These are phyloP conservation scores for Poeciliopsis turneri DNA, from an alignment of 2,797 vertebrate species.

Conservation along the genomic window DNA sequence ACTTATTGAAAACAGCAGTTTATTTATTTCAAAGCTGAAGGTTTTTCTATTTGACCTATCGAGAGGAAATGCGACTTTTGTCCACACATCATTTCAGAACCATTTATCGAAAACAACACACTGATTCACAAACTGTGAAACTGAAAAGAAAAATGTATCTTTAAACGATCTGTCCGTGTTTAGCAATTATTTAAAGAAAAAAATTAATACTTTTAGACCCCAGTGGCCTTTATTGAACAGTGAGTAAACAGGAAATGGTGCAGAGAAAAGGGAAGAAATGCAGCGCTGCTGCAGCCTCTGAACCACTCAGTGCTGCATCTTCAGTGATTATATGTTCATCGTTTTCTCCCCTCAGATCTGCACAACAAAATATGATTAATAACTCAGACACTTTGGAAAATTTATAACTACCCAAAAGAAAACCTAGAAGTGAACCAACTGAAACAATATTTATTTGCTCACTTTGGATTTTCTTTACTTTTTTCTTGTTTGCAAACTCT, in stretches of 20 bases:
- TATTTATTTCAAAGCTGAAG: neutral
- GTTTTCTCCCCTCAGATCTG: neutral
- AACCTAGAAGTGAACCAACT: neutral
- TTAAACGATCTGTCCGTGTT: neutral
- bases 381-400: neutral
- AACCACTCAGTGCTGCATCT: neutral
- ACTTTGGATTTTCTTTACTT: neutral
- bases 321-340: neutral
- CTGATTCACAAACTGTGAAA: neutral
- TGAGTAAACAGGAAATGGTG: too few species aligned
- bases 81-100: neutral
- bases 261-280: too few species aligned
- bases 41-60: neutral
- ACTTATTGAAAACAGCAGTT: neutral
- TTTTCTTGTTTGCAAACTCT: neutral
- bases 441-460: neutral
- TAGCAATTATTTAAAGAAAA: neutral
- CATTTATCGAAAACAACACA: neutral
- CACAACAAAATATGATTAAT: neutral
- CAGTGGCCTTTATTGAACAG: too few species aligned
- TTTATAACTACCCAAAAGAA: neutral
- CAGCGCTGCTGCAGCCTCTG: too few species aligned
- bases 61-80: neutral
- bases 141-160: neutral
- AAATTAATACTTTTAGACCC: too few species aligned